These are phyloP conservation scores for Drosophila nigritarsus DNA, from an alignment of 2,888 invertebrate species.

Conservation along the genomic window DNA sequence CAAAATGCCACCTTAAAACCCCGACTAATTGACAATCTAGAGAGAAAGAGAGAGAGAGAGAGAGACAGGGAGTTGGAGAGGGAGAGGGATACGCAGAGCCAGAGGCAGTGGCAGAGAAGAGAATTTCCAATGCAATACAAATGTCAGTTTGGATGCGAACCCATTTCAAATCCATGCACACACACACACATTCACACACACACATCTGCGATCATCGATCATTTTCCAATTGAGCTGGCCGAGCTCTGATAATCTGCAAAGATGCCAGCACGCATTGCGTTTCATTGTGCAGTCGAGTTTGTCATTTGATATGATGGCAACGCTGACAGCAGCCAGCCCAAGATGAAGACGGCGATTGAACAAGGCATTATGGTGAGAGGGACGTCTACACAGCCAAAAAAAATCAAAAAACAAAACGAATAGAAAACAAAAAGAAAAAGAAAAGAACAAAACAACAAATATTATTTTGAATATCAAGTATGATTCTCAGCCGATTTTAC, in stretches of 20 bases:
- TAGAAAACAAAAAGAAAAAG: not conserved
- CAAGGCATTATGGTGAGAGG: not conserved
- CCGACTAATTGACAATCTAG: slow-evolving; percentile 46
- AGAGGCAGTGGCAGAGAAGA: not conserved
- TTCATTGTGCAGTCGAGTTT: slow-evolving; percentile 62
- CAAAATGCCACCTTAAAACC: slow-evolving; percentile 46
- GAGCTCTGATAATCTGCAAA: slow-evolving; percentile 64
- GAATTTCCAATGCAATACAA: slow-evolving; percentile 10
- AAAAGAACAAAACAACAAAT: not conserved
- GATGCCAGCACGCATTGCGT: slow-evolving; percentile 53
- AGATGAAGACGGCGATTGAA: slow-evolving; percentile 56
- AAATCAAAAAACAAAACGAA: too few relatives aligned
- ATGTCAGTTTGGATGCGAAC: slow-evolving; percentile 42
- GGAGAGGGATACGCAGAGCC: not conserved
- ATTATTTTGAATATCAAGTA: not conserved
- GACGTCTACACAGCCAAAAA: not conserved
- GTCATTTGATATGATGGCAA: slow-evolving; percentile 79
- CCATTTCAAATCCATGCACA: slow-evolving; percentile 48
- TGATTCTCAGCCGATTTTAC: not conserved
- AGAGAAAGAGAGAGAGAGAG: not conserved
- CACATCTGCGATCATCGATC: slow-evolving; percentile 67
- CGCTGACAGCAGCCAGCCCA: slow-evolving; percentile 64
- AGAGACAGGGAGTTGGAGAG: not conserved
- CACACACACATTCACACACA: slow-evolving; percentile 4
- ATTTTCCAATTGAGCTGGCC: slow-evolving; percentile 74